A percentile compares a stretch with the other conserved stretches of the same genome.
Evolutionary conservation across 2,888 invertebrate species (phyloP).

Genomic region (Lepidonotus clava): DNA sequence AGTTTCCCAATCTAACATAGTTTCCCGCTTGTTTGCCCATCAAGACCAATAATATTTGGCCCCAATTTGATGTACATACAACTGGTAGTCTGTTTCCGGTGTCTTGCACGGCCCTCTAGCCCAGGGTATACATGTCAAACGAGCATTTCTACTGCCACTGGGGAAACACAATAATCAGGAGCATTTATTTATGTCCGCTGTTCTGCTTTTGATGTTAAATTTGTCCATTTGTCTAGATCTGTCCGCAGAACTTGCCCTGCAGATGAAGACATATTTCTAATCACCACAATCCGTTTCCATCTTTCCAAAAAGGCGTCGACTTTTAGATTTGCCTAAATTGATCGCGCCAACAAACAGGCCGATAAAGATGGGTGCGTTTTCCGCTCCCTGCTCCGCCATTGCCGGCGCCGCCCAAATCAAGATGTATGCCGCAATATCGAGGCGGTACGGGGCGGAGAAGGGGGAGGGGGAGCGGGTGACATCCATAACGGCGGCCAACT

Average conservation of each 20-base stretch:
- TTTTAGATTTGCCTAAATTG: constrained; percentile 12
- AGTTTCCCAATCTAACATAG: constrained; percentile 52
- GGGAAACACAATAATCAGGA: neutral
- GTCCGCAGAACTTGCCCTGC: neutral
- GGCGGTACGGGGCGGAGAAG: neutral
- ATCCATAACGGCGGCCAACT: constrained; percentile 19
- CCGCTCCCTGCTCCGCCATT: constrained; percentile 6
- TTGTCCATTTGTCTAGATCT: neutral
- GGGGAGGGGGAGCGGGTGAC: constrained; percentile 3
- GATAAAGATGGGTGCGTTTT: constrained; percentile 31
- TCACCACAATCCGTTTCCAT: constrained; percentile 14
- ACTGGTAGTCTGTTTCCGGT: constrained; percentile 29
- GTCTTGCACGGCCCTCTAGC: no score
- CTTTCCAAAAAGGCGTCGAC: constrained; percentile 10
- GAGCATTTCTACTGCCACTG: no score
- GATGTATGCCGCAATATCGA: constrained; percentile 49
- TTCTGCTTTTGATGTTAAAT: neutral
- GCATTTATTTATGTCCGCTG: neutral
- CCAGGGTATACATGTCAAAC: no score
- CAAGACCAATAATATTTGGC: constrained; percentile 49
- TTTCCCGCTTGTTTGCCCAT: constrained; percentile 51
- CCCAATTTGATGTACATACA: constrained; percentile 43
- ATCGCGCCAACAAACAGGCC: constrained; percentile 16
- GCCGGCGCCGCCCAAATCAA: constrained; percentile 31
- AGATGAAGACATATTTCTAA: neutral